These are phyloP conservation scores for Phylloscopus whistleri DNA, from an alignment of 2,113 vertebrate genomes.

Conservation along the genomic window DNA sequence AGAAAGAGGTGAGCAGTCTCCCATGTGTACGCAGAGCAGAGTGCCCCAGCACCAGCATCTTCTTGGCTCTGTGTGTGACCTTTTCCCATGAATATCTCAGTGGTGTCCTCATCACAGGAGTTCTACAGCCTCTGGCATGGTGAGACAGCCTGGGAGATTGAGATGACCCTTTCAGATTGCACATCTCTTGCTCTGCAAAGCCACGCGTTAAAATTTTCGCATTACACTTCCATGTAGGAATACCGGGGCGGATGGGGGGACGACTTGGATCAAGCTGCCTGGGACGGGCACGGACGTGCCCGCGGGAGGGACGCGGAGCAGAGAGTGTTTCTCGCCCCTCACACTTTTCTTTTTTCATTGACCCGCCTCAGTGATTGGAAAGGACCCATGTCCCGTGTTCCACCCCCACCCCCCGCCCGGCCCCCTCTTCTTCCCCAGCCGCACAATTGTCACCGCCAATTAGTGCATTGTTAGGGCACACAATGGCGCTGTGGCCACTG, in stretches of 20 bases:
- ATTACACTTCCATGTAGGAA: background rate
- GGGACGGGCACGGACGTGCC: background rate
- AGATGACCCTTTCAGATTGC: background rate
- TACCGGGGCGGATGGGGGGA: background rate
- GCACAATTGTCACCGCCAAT: slow-evolving; percentile 91
- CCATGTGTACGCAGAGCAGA: background rate
- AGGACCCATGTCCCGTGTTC: slow-evolving; percentile 72
- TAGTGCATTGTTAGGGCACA: slow-evolving; percentile 89
- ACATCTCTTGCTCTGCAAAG: background rate
- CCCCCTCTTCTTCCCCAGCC: slow-evolving; percentile 45
- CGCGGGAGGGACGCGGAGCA: background rate
- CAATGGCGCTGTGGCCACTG: slow-evolving; percentile 91
- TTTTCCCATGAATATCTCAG: slow-evolving; percentile 38
- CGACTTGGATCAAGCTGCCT: background rate
- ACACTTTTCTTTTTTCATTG: slow-evolving; percentile 60
- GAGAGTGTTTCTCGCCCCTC: background rate
- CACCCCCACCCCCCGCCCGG: background rate
- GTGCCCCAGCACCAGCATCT: background rate
- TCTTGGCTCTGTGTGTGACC: background rate
- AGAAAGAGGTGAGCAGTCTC: background rate
- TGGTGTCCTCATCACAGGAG: background rate
- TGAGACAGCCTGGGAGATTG: background rate
- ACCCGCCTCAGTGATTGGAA: slow-evolving; percentile 78
- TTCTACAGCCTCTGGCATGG: background rate
- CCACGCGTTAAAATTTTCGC: background rate